Evolutionary conservation across 2,888 invertebrate genomes (phyloP), one percentile per base, ranked within the genome.

Genomic region (Ichneumoninae sp.): DNA sequence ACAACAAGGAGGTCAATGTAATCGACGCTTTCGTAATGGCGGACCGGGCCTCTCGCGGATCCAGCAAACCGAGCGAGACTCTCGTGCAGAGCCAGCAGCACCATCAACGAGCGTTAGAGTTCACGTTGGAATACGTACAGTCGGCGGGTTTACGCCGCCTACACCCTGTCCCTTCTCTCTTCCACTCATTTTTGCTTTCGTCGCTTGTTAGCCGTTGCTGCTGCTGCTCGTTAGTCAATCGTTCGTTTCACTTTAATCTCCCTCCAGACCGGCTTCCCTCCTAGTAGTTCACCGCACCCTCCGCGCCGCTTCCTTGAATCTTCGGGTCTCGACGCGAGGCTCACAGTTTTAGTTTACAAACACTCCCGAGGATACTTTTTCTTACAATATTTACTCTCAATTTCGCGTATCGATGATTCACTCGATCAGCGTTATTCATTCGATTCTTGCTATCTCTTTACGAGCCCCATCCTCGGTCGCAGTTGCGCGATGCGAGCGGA

Each of bases 1-100:
- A 86, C 87, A 88, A 90, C 89, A 89, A 89, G 87, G 88, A 87
- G 90, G 89, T 90, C 90, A 89, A 88, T 88, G 91, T 90, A 92
- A 92, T 90, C 88, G 89, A 87, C 84, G 87, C 89, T 89, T 89
- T 89, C 88, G 89, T 86, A 89, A 90, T 89, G 90, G 89, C 89
- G 85, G 85, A 84, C 70, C 81, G 71, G 74, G 33, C 69, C 83
- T 78, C 74, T 77, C 73, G 63, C 65, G 77, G 84, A 76, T 76
- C 68, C 69, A 60, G 50, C 75, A 44, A 70, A 69, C 73, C 73
- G 33, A 79, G 69, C 74, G 79, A 57, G 69, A 77, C 83, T 71
- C 54, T 16, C 30, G 33, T 19, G 30, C 60, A 50, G 71, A 50
- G 50, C 79, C 81, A 83, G n/a, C 77, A 85, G 76, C 63, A 73